Evolutionary conservation across 2,888 invertebrate genomes (phyloP), one percentile per base, ranked within the genome.

Genomic region (Himalopsyche tibetana): DNA sequence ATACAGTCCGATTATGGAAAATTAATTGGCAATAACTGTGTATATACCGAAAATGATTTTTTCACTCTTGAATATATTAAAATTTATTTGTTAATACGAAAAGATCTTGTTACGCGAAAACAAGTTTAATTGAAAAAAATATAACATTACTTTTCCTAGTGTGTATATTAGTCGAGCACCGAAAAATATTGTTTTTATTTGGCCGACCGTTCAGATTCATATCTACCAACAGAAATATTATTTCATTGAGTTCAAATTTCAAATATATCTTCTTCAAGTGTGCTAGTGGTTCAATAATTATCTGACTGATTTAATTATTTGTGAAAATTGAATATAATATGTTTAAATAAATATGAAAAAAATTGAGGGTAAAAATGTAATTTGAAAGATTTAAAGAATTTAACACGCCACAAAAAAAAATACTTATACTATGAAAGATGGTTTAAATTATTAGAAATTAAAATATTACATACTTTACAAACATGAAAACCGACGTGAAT

Each of bases 151-250:
- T 63, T 63, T 36, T 74, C 38, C 74, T 74, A 74, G 36, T 9
- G 1, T 69, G 12, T 74, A 74, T 74, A 19, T 12, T 36, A 15
- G 74, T 19, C 74, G 74, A 74, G 74, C 74, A 74, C 74, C 38
- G 74, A 74, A 74, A 74, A 74, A 74, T 74, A 74, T 74, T 74
- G 74, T 74, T 74, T 74, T 36, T 74, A 74, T 12, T 74, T 74
- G 38, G 38, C 28, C 15, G 36, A 74, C 74, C 74, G 74, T 74
- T 63, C 63, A 63, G 63, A 28, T 38, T 74, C 74, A 74, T 36
- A 36, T 74, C 38, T 74, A 74, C 3, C 74, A 36, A 38, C 19
- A 6, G 28, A 69, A 36, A 36, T 36, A 69, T 69, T 69, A 63
- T 74, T 36, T 15, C 15, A 12, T 19, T 12, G 15, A 38, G 8